These are phyloP conservation scores for Agrochola circellaris DNA, from an alignment of 2,888 invertebrate genomes.

Conservation along the genomic window DNA sequence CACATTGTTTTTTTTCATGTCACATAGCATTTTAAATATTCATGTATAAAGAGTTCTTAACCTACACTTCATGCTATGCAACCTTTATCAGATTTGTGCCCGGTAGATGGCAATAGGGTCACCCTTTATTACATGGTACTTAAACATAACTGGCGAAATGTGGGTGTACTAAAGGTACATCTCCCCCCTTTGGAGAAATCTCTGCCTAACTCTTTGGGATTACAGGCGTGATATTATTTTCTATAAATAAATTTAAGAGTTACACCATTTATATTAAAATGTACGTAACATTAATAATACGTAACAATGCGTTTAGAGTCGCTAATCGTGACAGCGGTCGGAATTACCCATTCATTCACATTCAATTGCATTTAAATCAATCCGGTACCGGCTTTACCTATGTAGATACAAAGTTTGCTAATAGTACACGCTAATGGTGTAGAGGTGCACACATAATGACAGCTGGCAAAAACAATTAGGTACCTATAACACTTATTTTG, in stretches of 20 bases:
- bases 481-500: not conserved
- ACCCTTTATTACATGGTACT: too few species aligned
- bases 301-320: conserved; percentile 45
- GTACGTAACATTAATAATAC: not conserved
- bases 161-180: too few species aligned
- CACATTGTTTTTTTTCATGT: too few species aligned
- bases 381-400: conserved; percentile 32
- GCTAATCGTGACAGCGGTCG: conserved; percentile 66
- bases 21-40: too few species aligned
- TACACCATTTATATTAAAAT: not conserved
- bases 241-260: not conserved
- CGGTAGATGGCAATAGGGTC: too few species aligned
- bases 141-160: too few species aligned
- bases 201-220: too few species aligned
- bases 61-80: too few species aligned
- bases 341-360: conserved; percentile 50
- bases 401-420: conserved; percentile 19
- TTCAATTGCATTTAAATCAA: conserved; percentile 72
- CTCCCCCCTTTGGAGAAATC: too few species aligned
- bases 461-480: not conserved
- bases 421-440: conserved; percentile 30
- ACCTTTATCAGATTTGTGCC: too few species aligned
- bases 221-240: not conserved
- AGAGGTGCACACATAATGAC: conserved; percentile 34
- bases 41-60: too few species aligned